Conservation (phyloP, 2,797 vertebrate species). For the Scomberomorus guttatus region DNA sequence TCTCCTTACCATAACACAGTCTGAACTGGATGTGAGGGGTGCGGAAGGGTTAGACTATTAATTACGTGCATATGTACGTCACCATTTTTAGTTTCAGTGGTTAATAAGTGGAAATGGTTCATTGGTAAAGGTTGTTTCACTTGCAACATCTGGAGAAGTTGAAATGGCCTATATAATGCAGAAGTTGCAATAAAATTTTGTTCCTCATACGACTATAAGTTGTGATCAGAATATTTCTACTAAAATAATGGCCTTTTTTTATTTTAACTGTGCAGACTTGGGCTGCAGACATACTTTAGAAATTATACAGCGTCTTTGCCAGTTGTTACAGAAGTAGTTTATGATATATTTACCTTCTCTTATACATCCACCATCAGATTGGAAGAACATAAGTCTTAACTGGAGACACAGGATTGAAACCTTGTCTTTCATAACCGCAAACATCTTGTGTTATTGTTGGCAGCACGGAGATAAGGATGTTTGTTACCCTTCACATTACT, state of each 20-base stretch:
- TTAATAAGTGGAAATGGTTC: slow-evolving; percentile 1
- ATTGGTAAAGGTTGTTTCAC: background rate
- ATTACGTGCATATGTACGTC: background rate
- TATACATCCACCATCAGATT: slow-evolving; percentile 45
- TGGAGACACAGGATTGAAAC: slow-evolving; percentile 52
- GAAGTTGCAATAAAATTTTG: background rate
- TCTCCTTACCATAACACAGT: slow-evolving; percentile 37
- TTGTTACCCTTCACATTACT: slow-evolving; percentile 69
- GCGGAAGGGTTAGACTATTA: slow-evolving; percentile 8
- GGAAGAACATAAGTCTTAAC: slow-evolving; percentile 42
- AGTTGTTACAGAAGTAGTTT: slow-evolving; percentile 34
- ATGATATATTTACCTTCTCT: slow-evolving; percentile 46
- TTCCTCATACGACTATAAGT: background rate
- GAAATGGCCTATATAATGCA: background rate
- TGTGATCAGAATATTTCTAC: slow-evolving; percentile 16
- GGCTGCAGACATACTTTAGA: slow-evolving; percentile 37
- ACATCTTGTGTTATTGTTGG: slow-evolving; percentile 77
- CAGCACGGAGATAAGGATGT: slow-evolving; percentile 67
- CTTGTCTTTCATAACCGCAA: slow-evolving; percentile 57
- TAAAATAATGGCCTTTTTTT: slow-evolving; percentile 6
- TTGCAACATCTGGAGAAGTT: slow-evolving; percentile 15
- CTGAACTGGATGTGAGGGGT: slow-evolving; percentile 34
- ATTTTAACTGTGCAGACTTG: background rate
- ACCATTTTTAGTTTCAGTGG: slow-evolving; percentile 10
- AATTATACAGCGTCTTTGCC: slow-evolving; percentile 46